Evolutionary conservation across 1,140 invertebrate genomes (phyloP).

Genomic region (Drosophila sp.): DNA sequence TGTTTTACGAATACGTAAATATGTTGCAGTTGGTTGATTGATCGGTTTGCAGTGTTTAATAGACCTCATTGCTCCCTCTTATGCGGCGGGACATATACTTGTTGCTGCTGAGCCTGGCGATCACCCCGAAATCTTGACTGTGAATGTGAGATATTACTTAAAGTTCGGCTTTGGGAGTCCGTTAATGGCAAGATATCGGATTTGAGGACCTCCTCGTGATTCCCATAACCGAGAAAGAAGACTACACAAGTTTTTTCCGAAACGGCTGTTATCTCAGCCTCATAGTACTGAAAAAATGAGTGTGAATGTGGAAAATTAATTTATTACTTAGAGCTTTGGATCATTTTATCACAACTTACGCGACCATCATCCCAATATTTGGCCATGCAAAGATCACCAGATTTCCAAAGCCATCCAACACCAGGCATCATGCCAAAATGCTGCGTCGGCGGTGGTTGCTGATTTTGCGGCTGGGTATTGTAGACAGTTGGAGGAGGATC

Average conservation of each 20-base stretch:
- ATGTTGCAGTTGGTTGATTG: slow-evolving; percentile 1
- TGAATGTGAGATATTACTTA: slow-evolving; percentile 52
- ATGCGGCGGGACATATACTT: slow-evolving; percentile 83
- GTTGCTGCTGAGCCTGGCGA: slow-evolving; percentile 68
- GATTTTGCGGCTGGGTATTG: slow-evolving; percentile 30
- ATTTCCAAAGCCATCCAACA: slow-evolving; percentile 86
- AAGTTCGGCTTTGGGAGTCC: slow-evolving; percentile 75
- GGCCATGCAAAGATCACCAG: slow-evolving; percentile 92
- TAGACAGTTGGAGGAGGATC: slow-evolving; percentile 1
- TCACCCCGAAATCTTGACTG: slow-evolving; percentile 68
- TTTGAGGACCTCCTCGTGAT: slow-evolving; percentile 93
- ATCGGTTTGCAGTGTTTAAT: slow-evolving; percentile 9
- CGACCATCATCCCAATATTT: slow-evolving; percentile 96
- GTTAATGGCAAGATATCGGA: slow-evolving; percentile 89
- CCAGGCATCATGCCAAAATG: slow-evolving; percentile 48
- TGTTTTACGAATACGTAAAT: slow-evolving; percentile 46
- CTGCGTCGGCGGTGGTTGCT: slow-evolving; percentile 27
- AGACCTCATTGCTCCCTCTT: slow-evolving; percentile 69
- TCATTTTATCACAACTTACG: slow-evolving; percentile 84
- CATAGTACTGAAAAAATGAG: slow-evolving; percentile 89
- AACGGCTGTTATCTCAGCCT: slow-evolving; percentile 91
- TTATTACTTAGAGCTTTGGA: neutral
- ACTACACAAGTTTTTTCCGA: slow-evolving; percentile 92
- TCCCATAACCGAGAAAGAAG: slow-evolving; percentile 93
- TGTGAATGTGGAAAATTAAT: neutral